Base-by-base conservation (phyloP, 2,888 invertebrate genomes). In the Scelioninae gen. 1 region DNA sequence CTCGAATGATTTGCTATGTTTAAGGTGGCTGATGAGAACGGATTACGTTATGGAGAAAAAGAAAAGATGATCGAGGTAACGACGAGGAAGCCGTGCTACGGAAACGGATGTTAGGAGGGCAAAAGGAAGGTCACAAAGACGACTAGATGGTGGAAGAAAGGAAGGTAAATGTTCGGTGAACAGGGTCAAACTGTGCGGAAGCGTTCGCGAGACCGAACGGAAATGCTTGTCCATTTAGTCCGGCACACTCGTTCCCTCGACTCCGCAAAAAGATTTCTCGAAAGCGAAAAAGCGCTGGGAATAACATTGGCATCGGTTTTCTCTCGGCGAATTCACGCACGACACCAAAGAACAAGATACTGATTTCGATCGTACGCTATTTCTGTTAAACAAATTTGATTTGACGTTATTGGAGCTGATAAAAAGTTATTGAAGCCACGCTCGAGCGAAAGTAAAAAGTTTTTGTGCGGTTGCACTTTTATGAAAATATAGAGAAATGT, bases 131-230 rank as follows among this genome's bases (percentile, higher is more conserved):
- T 82, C 77, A 68, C 69, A 76, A 71, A 72, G 62, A 75, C 80
- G 66, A 82, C 60, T 38, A 43, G 32, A 66, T 84, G 72, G 68
- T 60, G 47, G 74, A 15, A 55, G 72, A 55, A 65, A 71, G 60
- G 83, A 78, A 74, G 82, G 84, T 82, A 86, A 88, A 87, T 84
- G 86, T 85, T 85, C 83, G 40, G 7, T 77, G 63, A 84, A 86
- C 78, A 79, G 83, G 83, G 80, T 85, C 81, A 83, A 85, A 85
- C 83, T 83, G 83, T 55, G 78, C 75, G 84, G 84, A 84, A 84
- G 66, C 71, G 66, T 56, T 72, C 80, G 77, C 69, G 84, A 85
- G 83, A 84, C 82, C 85, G 62, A 69, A 62, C 80, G 84, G 82
- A 86, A 80, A 77, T 74, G 83, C 82, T 82, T 80, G 79, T 84